phyloP scores from a whole-genome alignment of 2,888 invertebrate genomes.

The Polydrusus pterygomalis region DNA sequence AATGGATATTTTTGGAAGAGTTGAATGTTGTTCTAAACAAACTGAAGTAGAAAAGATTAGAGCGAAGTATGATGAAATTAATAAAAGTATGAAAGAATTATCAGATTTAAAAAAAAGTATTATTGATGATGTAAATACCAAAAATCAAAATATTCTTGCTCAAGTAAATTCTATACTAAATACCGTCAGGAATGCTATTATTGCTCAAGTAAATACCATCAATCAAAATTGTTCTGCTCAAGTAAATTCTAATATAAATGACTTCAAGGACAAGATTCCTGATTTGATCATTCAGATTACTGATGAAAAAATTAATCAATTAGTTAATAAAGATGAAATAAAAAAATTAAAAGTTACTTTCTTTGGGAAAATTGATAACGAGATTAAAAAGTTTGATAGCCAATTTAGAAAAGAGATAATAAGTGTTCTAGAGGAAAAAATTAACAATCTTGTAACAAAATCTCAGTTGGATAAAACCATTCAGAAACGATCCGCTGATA shows the following conservation, averaged over 20 bases:
- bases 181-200: background rate
- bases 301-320: background rate
- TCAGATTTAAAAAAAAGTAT: background rate
- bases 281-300: background rate
- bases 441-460: background rate
- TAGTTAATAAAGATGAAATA: background rate
- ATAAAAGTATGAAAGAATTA: background rate
- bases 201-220: background rate
- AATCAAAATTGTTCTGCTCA: background rate
- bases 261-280: background rate
- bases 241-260: background rate
- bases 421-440: background rate
- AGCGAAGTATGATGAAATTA: too few species aligned
- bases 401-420: background rate
- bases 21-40: constrained; percentile 10
- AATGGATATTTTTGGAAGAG: constrained; percentile 1
- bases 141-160: too few species aligned
- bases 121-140: too few species aligned
- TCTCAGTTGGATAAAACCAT: too few species aligned
- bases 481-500: too few species aligned
- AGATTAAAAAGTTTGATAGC: background rate
- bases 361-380: background rate
- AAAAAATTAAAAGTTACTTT: background rate
- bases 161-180: too few species aligned
- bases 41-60: background rate